A percentile compares a stretch with the other conserved stretches of the same genome.
Evolutionary conservation across 2,797 vertebrate genomes (phyloP).

Genomic region (Gymnopithys bicolor): DNA sequence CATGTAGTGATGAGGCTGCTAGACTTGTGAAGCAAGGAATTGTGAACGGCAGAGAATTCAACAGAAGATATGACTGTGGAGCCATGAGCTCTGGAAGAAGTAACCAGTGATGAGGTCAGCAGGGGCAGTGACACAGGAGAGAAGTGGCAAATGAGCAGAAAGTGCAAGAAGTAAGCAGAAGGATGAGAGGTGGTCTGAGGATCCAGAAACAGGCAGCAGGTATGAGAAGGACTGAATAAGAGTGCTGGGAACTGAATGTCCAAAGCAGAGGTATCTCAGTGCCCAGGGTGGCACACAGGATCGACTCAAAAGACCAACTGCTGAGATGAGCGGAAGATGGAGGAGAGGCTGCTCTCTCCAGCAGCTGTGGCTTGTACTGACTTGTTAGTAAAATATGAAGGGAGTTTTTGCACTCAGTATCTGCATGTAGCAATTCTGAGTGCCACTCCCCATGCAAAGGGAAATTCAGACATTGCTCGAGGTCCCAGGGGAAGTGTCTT

Average conservation of each 20-base stretch:
- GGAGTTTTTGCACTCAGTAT: neutral
- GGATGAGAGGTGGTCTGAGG: neutral
- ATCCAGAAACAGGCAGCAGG: neutral
- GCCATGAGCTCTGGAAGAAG: neutral
- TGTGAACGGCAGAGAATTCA: neutral
- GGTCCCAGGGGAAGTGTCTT: neutral
- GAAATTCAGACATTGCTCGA: neutral
- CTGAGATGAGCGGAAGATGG: neutral
- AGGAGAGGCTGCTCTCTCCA: neutral
- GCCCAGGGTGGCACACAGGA: neutral
- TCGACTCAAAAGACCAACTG: neutral
- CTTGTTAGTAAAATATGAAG: conserved; percentile 32
- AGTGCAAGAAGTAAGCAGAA: neutral
- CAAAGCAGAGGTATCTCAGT: neutral
- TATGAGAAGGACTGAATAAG: neutral
- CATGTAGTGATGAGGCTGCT: fast-evolving
- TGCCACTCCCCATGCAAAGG: neutral
- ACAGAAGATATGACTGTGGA: neutral
- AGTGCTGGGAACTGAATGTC: neutral
- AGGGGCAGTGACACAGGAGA: neutral
- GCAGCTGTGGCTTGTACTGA: conserved; percentile 27
- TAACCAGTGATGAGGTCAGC: neutral
- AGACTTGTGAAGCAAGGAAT: neutral
- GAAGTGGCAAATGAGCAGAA: neutral
- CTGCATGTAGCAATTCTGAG: neutral